Evolutionary conservation across 2,797 vertebrate species (phyloP).

Genomic region (Heteromormyrus szaboi): DNA sequence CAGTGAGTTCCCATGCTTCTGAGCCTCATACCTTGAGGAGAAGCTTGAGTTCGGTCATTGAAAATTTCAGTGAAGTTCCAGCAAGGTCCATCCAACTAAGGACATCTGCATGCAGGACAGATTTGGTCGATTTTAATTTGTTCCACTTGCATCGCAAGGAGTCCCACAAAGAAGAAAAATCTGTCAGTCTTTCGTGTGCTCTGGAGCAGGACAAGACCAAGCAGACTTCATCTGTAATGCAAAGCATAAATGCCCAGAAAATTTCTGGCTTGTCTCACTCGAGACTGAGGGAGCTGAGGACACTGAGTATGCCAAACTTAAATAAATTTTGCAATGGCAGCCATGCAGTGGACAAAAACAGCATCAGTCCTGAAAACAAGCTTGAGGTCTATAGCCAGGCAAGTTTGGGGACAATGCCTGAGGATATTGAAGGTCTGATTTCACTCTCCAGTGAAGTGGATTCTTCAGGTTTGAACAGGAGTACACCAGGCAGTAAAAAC

Average conservation of each 20-base stretch:
- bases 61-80: constrained; percentile 47
- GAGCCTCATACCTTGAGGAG: constrained; percentile 58
- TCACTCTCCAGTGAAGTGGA: constrained; percentile 21
- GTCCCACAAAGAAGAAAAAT: neutral
- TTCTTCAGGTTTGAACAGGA: constrained; percentile 32
- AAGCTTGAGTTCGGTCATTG: constrained; percentile 70
- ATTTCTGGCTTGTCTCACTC: constrained; percentile 55
- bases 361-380: constrained; percentile 55
- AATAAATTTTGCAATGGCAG: constrained; percentile 75
- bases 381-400: constrained; percentile 47
- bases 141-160: constrained; percentile 28
- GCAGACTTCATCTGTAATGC: constrained; percentile 48
- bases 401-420: neutral
- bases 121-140: constrained; percentile 36
- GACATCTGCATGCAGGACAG: constrained; percentile 45
- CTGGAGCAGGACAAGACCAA: constrained; percentile 12
- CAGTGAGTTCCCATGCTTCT: constrained; percentile 33
- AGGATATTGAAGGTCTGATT: neutral
- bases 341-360: constrained; percentile 39
- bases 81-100: constrained; percentile 39
- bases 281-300: constrained; percentile 77
- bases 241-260: constrained; percentile 53
- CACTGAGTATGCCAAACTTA: constrained; percentile 86
- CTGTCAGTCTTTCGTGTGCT: constrained; percentile 14
- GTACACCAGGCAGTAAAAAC: constrained; percentile 30